Percentiles rank a stretch among this genome's conserved stretches.
These are phyloP conservation scores for Brachymystax lenok DNA, from an alignment of 2,797 vertebrate genomes.

Conservation along the genomic window DNA sequence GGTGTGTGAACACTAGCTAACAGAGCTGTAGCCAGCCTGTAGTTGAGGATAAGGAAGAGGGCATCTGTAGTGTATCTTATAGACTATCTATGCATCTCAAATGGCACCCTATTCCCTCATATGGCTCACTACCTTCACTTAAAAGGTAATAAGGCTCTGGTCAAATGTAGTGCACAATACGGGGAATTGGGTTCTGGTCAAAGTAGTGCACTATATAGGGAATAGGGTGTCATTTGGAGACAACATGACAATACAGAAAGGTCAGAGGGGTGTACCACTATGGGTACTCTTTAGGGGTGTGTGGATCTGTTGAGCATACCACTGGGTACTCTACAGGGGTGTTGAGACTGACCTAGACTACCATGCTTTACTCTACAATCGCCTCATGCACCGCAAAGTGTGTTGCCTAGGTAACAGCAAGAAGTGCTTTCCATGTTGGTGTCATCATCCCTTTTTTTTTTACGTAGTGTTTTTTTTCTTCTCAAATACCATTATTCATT, in stretches of 20 bases:
- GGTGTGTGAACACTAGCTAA: slow-evolving; percentile 42
- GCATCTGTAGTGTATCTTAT: background rate
- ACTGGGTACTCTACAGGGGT: slow-evolving; percentile 62
- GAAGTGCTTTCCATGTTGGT: slow-evolving; percentile 67
- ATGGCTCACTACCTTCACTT: slow-evolving; percentile 46
- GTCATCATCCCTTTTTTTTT: slow-evolving; percentile 50
- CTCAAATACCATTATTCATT: slow-evolving; percentile 58
- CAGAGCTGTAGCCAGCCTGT: slow-evolving; percentile 41
- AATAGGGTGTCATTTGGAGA: slow-evolving; percentile 3
- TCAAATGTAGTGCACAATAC: background rate
- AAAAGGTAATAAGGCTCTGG: slow-evolving; percentile 33
- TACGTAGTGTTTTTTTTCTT: slow-evolving; percentile 54
- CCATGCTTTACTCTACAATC: slow-evolving; percentile 69
- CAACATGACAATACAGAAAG: background rate
- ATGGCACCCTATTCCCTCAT: slow-evolving; percentile 30
- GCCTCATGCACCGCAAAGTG: slow-evolving; percentile 69
- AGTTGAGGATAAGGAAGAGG: slow-evolving; percentile 28
- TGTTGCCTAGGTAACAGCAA: slow-evolving; percentile 66
- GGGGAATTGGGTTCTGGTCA: background rate
- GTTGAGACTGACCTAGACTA: slow-evolving; percentile 67
- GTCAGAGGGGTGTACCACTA: slow-evolving; percentile 56
- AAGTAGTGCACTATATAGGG: slow-evolving; percentile 13
- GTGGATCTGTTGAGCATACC: slow-evolving; percentile 62
- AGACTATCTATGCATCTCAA: background rate
- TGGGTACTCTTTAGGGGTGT: slow-evolving; percentile 52